A percentile compares a stretch with the other conserved stretches of the same genome.
Evolutionary conservation across 2,888 invertebrate genomes (phyloP).

Genomic region (Latrodectus elegans): DNA sequence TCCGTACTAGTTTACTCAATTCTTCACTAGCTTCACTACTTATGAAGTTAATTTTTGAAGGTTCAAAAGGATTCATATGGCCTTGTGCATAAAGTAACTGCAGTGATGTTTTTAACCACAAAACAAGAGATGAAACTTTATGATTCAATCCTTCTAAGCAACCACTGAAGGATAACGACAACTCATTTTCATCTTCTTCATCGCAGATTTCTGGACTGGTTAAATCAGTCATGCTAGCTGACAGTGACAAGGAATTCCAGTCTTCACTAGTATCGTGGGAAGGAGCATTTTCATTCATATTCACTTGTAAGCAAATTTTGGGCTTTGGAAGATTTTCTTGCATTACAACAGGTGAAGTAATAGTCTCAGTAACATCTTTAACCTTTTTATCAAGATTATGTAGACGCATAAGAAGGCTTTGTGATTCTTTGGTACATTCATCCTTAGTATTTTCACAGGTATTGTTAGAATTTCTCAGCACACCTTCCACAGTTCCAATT

Average conservation of each 20-base stretch:
- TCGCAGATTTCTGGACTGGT: constrained; percentile 46
- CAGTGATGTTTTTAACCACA: constrained; percentile 62
- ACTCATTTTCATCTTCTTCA: constrained; percentile 14
- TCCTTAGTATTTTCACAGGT: constrained; percentile 10
- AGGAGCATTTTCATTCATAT: constrained; percentile 52
- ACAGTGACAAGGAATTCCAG: constrained; percentile 67
- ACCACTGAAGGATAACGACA: constrained; percentile 29
- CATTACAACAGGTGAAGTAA: neutral
- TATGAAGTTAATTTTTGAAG: constrained; percentile 41
- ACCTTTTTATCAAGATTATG: constrained; percentile 65
- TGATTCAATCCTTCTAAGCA: constrained; percentile 55
- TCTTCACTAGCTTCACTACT: constrained; percentile 49
- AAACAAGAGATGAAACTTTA: constrained; percentile 50
- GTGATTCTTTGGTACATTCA: constrained; percentile 35
- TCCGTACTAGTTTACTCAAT: constrained; percentile 42
- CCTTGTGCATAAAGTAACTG: constrained; percentile 60
- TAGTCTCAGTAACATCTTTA: constrained; percentile 52
- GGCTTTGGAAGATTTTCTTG: constrained; percentile 62
- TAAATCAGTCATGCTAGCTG: constrained; percentile 68
- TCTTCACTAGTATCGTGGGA: constrained; percentile 53
- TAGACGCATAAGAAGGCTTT: constrained; percentile 55
- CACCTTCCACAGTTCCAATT: constrained; percentile 59
- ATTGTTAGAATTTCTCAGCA: constrained; percentile 32
- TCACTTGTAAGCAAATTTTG: constrained; percentile 64
- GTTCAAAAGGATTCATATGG: constrained; percentile 43